Base-by-base conservation (phyloP, 2,888 invertebrate species). In the Eupeodes luniger region DNA sequence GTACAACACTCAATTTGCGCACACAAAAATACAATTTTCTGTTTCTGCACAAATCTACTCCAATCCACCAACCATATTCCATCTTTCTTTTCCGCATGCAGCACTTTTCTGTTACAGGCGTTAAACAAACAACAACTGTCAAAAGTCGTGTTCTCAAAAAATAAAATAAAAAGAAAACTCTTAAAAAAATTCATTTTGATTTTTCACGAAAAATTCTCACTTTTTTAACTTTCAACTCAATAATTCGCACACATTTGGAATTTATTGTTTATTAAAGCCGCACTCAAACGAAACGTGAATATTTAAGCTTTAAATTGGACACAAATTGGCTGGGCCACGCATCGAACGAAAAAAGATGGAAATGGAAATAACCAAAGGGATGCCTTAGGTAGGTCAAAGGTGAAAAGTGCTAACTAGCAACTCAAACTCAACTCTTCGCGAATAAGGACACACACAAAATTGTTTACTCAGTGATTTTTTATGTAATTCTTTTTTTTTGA, bases 341-440 rank as follows among this genome's bases (percentile, higher is more conserved):
- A 77, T 74, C 59, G 40, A 74, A 64, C 69, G 72, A 88, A 75
- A 81, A 86, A 78, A 77, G 72, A 81, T 85, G 88, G 47, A 88
- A 78, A 81, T 85, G 88, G 47, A 88, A 78, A 85, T 85, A 74
- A 64, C 91, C 92, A 92, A 91, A 91, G 91, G 91, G 91, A 83
- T 89, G 90, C 90, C 90, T 92, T 92, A 92, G 93, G 93, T 93
- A 93, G 93, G 93, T 93, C 93, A 92, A 93, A 92, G 92, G 91
- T 90, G 89, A 90, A 90, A 89, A 90, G 89, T 90, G 91, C 75
- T 72, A 27, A 57, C 27, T 47, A 64, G 47, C 49, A 66, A 34
- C 27, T 19, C 19, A 19, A 19, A 19, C 19, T 19, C 19, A 19
- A 19, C 27, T 27, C 27, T 66, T 89, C 69, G 70, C 79, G 59